Conservation (phyloP, 2,888 invertebrate species). For the Ellobium chinense region DNA sequence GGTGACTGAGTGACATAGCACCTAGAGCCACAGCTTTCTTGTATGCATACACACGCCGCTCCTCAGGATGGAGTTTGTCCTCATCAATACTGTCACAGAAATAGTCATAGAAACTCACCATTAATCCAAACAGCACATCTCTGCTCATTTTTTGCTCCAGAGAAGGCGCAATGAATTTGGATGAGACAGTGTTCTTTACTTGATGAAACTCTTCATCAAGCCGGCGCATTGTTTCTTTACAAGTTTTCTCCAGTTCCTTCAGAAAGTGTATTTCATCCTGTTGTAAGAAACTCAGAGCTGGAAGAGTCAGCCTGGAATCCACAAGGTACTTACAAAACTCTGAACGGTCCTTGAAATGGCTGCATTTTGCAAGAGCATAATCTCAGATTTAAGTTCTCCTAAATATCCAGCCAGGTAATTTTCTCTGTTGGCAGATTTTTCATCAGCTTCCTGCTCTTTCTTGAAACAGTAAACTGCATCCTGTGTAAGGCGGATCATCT, state of each 20-base stretch:
- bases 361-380: background rate
- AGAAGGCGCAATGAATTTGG: background rate
- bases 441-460: background rate
- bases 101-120: background rate
- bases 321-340: background rate
- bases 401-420: background rate
- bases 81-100: background rate
- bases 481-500: background rate
- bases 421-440: background rate
- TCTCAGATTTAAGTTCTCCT: background rate
- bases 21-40: background rate
- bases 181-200: background rate
- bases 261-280: background rate
- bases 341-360: background rate
- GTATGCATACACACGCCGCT: background rate
- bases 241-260: background rate
- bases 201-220: constrained; percentile 1
- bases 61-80: background rate
- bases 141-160: background rate
- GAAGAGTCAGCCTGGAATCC: background rate
- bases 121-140: background rate
- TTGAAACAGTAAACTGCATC: background rate
- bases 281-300: background rate
- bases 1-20: background rate
- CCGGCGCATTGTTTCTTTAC: background rate